A percentile compares a stretch with the other conserved stretches of the same genome.
phyloP scores from a whole-genome alignment of 37 sponge, comb jelly and placozoan genomes.

The Theonella swinhoei region DNA sequence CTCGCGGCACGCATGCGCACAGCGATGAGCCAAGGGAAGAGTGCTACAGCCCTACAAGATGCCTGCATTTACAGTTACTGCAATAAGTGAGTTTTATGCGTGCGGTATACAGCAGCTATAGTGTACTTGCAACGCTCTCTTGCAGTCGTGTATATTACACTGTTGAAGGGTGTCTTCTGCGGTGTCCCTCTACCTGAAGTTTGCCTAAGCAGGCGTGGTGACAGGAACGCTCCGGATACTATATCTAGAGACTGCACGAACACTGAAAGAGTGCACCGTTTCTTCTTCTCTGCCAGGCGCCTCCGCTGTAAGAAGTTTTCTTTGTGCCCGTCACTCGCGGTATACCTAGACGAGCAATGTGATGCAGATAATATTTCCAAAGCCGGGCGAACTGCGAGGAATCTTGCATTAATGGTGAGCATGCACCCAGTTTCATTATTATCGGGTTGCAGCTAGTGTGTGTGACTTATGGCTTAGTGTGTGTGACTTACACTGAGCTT shows the following conservation, averaged over 20 bases:
- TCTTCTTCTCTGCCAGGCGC: neutral
- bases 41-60: too few relatives aligned
- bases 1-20: too few relatives aligned
- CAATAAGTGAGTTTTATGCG: too few relatives aligned
- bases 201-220: neutral
- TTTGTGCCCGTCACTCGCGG: neutral
- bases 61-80: too few relatives aligned
- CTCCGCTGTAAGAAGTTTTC: conserved; percentile 22
- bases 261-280: neutral
- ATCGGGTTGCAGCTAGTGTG: neutral
- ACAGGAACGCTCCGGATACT: too few relatives aligned
- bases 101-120: too few relatives aligned
- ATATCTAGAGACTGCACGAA: neutral
- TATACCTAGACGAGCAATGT: neutral
- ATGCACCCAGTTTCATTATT: neutral
- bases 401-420: conserved; percentile 14
- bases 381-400: conserved; percentile 12
- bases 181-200: neutral
- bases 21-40: too few relatives aligned
- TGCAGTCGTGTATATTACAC: too few relatives aligned
- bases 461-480: too few relatives aligned
- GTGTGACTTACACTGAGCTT: neutral
- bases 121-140: too few relatives aligned
- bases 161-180: too few relatives aligned
- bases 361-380: conserved; percentile 10